Conservation (phyloP, 2,797 vertebrate genomes). For the Euthynnus affinis region DNA sequence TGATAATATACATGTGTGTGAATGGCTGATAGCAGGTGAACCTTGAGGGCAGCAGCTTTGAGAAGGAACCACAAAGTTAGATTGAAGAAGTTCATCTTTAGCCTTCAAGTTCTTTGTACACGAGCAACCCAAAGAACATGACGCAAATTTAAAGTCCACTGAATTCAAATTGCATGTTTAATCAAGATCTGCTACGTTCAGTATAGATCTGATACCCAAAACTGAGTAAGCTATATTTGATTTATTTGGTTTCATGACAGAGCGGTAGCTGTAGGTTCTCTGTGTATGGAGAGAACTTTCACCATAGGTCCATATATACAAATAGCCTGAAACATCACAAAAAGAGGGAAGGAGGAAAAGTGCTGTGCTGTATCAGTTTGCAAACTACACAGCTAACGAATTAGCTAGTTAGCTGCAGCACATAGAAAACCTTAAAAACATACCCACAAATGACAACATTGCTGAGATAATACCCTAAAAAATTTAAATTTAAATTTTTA, state of each 20-base stretch:
- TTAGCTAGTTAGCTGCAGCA: not conserved
- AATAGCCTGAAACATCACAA: not conserved
- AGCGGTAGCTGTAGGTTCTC: too few species aligned
- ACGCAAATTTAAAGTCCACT: slow-evolving; percentile 20
- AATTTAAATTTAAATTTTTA: too few species aligned
- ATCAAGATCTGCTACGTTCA: too few species aligned
- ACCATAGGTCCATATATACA: too few species aligned
- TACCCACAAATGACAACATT: not conserved
- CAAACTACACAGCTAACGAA: too few species aligned
- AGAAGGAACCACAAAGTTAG: slow-evolving; percentile 26
- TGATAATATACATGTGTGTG: slow-evolving; percentile 55
- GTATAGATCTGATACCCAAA: not conserved
- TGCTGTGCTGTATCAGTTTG: too few species aligned
- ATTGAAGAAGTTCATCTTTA: slow-evolving; percentile 25
- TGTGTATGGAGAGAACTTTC: too few species aligned
- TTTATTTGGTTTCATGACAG: not conserved
- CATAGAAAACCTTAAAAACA: not conserved
- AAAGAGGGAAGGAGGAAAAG: not conserved
- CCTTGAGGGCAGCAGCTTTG: slow-evolving; percentile 60
- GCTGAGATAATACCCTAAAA: not conserved
- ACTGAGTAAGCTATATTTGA: slow-evolving; percentile 5
- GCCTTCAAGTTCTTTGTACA: slow-evolving; percentile 39
- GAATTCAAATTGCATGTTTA: not conserved
- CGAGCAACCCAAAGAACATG: slow-evolving; percentile 48
- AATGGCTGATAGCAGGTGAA: slow-evolving; percentile 41